A percentile compares a stretch with the other conserved stretches of the same genome.
Conservation (phyloP, 2,797 vertebrate genomes). For the Xenentodon cancila region DNA sequence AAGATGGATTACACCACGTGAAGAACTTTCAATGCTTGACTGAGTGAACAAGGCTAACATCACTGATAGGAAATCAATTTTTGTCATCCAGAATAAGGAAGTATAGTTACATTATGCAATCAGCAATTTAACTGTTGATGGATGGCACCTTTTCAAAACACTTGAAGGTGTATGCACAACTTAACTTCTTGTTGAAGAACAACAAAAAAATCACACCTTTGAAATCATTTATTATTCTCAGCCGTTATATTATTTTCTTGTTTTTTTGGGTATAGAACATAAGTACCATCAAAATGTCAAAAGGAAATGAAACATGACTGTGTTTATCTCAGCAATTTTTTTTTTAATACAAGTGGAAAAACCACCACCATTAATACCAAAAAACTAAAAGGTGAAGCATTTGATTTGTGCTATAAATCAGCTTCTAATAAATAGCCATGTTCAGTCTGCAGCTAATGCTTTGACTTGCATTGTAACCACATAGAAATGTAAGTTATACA, state of each 20-base stretch:
- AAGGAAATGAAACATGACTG: neutral
- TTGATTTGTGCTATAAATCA: neutral
- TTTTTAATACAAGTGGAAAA: neutral
- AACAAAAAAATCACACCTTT: too few species aligned
- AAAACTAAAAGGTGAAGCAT: neutral
- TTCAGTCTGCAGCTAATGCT: neutral
- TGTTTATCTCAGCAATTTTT: slow-evolving; percentile 5
- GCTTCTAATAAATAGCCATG: neutral
- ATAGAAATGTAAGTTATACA: neutral
- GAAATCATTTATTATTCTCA: too few species aligned
- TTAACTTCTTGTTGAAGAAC: too few species aligned
- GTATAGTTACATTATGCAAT: slow-evolving; percentile 22
- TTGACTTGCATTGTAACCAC: neutral
- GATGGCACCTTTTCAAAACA: slow-evolving; percentile 2
- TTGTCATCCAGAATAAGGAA: slow-evolving; percentile 14
- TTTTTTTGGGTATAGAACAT: too few species aligned
- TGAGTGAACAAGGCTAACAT: slow-evolving; percentile 14
- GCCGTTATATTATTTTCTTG: too few species aligned
- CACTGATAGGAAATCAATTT: slow-evolving; percentile 24
- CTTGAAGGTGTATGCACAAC: too few species aligned
- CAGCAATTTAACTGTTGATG: slow-evolving; percentile 18
- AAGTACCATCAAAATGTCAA: too few species aligned
- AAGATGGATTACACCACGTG: slow-evolving; percentile 53
- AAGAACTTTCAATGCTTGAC: slow-evolving; percentile 24
- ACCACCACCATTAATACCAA: neutral